Base-by-base conservation (phyloP, 92 coral and sea anemone species). In the Bergia sp. region DNA sequence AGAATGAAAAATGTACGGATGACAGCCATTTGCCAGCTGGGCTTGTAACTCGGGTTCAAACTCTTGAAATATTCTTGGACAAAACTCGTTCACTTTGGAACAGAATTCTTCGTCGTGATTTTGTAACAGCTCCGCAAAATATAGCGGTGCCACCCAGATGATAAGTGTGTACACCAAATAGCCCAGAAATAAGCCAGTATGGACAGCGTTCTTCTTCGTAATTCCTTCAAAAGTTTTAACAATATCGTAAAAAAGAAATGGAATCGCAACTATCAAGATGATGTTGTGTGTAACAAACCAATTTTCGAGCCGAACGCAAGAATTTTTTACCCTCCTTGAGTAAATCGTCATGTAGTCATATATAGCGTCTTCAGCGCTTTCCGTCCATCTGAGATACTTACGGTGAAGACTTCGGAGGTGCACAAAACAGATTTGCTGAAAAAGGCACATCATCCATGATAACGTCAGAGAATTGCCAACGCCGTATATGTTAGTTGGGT, bases 381-480 rank as follows among this genome's bases (percentile, higher is more conserved):
- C 81, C 36, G 88, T 89, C 94, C 94, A 92, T 15, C 29, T 21
- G 11, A 79, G 41, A 74, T 89, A 92, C 44, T 86, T 81, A 11
- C 37, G 64, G 74, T 44, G 47, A 9, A 86, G 79, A 80, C 75
- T 71, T 38, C 86, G 45, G 49, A 92, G 74, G 39, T 92, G 92
- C 65, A 45, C 88, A 10, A 57, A 86, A 85, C 94, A 92, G 79
- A 40, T 83, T 77, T 92, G 92, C 43, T 92, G 92, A 11, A 92
- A 81, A 80, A 92, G 94, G 85, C 90, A 92, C 84, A 86, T 81
- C 42, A 89, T 92, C 94, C 94, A 92, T 15, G 92, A 86, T 41
- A 92, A 74, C 5, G 94, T 89, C 53, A 92, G 74, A 13, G 94
- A 92, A 77, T 50, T 89, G 2, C 94, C 94, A 58, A 92, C 89